Evolutionary conservation across 1,140 invertebrate species (phyloP).

Genomic region (Prorops nasuta): DNA sequence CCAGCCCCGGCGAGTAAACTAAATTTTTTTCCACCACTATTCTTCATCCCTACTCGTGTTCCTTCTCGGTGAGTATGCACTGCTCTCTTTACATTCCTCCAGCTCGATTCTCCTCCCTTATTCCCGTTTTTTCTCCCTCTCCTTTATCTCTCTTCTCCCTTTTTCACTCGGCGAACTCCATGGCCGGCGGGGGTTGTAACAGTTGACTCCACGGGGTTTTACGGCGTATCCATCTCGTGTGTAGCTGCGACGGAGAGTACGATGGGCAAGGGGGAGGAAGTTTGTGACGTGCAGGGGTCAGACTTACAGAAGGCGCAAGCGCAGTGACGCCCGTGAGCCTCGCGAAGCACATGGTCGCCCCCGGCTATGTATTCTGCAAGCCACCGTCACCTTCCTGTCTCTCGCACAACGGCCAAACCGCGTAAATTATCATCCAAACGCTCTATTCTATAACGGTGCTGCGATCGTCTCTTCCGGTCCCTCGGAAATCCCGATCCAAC

Average conservation of each 20-base stretch:
- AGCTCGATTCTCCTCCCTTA: not conserved
- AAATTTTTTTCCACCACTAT: too few species aligned
- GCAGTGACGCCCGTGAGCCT: constrained; percentile 46
- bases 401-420: not conserved
- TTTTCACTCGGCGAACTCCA: constrained; percentile 15
- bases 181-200: constrained; percentile 27
- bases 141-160: not conserved
- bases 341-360: constrained; percentile 49
- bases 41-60: too few species aligned
- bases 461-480: too few species aligned
- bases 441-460: too few species aligned
- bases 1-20: too few species aligned
- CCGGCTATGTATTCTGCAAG: constrained; percentile 29
- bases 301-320: constrained; percentile 46
- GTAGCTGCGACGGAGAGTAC: constrained; percentile 5
- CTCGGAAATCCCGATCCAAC: too few species aligned
- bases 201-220: constrained; percentile 33
- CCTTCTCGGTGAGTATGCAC: too few species aligned
- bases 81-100: too few species aligned
- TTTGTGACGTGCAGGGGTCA: constrained; percentile 38
- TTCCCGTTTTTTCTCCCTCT: not conserved
- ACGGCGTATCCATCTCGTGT: constrained; percentile 37
- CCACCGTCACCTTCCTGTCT: constrained; percentile 22
- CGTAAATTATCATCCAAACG: too few species aligned
- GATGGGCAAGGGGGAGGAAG: constrained; percentile 9